Evolutionary conservation across 2,797 vertebrate genomes (phyloP).

Genomic region (Champsocephalus gunnari): DNA sequence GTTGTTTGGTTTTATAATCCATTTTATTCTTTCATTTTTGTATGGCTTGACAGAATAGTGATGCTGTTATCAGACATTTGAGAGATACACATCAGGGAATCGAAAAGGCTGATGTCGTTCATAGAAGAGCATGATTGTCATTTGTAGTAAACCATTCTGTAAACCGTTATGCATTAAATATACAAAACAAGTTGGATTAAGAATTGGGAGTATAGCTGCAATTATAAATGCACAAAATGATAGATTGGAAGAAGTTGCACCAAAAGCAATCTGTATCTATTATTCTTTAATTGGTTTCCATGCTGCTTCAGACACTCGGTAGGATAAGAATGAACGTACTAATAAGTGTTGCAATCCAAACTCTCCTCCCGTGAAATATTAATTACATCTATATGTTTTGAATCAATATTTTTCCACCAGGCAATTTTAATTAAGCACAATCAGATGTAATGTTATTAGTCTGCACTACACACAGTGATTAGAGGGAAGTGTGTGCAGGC

Average conservation of each 20-base stretch:
- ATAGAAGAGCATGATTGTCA: conserved; percentile 7
- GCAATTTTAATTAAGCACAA: conserved; percentile 47
- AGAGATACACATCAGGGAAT: neutral
- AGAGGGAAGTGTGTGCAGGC: conserved; percentile 57
- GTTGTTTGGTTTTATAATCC: neutral
- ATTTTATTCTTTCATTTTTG: neutral
- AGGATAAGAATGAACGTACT: neutral
- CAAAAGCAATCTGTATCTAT: neutral
- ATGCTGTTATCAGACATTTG: conserved; percentile 6
- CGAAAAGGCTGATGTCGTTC: neutral
- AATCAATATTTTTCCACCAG: conserved; percentile 20
- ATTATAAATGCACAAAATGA: neutral
- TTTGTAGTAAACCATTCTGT: neutral
- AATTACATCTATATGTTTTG: conserved; percentile 19
- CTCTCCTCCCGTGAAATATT: conserved; percentile 10
- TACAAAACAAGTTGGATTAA: conserved; percentile 6
- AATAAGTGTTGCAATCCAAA: neutral
- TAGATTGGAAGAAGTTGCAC: neutral
- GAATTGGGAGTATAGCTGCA: conserved; percentile 6
- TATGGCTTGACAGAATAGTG: neutral
- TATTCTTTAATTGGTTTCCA: conserved; percentile 1
- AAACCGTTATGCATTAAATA: neutral
- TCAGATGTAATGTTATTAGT: conserved; percentile 55
- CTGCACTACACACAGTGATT: conserved; percentile 39
- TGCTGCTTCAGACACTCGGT: conserved; percentile 1